Evolutionary conservation across 2,797 vertebrate species (phyloP).

Genomic region (Sarcophilus harrisii): DNA sequence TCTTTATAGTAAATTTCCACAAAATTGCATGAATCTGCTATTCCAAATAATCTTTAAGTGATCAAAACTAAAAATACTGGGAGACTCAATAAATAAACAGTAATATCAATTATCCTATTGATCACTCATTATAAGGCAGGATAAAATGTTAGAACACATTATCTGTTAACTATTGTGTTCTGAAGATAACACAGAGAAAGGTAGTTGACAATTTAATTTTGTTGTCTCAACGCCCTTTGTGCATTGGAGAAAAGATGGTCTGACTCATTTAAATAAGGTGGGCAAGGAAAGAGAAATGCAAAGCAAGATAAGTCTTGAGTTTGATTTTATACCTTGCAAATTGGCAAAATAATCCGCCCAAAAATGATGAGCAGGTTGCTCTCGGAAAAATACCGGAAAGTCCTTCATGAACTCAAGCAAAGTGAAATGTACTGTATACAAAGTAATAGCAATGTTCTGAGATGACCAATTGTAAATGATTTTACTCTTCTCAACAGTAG

Average conservation of each 20-base stretch:
- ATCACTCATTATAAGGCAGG: background rate
- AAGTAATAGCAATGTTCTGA: too few relatives aligned
- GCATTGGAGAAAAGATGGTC: background rate
- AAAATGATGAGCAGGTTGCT: too few relatives aligned
- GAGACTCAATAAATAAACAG: background rate
- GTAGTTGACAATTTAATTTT: background rate
- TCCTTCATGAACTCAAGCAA: too few relatives aligned
- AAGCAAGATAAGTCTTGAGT: background rate
- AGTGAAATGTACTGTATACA: too few relatives aligned
- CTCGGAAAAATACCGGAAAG: too few relatives aligned
- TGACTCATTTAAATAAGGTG: background rate
- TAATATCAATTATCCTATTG: background rate
- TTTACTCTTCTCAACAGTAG: too few relatives aligned
- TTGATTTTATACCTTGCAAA: background rate
- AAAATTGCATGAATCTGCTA: background rate
- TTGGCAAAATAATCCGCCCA: background rate
- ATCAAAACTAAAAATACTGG: background rate
- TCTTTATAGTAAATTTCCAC: background rate
- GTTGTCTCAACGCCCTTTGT: background rate
- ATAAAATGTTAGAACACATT: background rate
- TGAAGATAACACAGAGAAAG: background rate
- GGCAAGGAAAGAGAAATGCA: background rate
- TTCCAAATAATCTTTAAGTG: background rate
- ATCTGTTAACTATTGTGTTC: background rate
- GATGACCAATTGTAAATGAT: too few relatives aligned